Conservation (phyloP, 2,113 vertebrate species). For the Micronisus gabar region DNA sequence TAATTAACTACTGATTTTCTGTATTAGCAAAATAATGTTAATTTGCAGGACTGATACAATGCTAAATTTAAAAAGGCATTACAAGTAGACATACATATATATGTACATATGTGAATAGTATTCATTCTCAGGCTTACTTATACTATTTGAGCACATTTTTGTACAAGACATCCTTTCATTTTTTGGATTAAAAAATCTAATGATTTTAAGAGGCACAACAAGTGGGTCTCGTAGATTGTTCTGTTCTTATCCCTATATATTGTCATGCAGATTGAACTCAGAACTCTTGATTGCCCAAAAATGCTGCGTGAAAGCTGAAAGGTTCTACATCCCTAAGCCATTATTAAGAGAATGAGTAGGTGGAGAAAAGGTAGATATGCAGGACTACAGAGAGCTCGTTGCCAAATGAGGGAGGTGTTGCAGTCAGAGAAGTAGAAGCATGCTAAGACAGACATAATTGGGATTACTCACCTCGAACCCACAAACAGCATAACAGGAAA, state of each 20-base stretch:
- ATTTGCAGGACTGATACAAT: neutral
- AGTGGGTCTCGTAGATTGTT: neutral
- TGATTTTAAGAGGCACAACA: neutral
- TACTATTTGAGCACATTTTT: neutral
- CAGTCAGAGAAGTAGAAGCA: neutral
- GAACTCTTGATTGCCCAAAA: neutral
- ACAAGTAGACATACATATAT: neutral
- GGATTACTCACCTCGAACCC: neutral
- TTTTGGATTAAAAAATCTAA: neutral
- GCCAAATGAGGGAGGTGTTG: neutral
- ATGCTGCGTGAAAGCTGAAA: neutral
- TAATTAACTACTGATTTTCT: constrained; percentile 48
- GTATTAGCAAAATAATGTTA: constrained; percentile 32
- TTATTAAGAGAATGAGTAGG: neutral
- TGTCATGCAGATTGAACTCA: neutral
- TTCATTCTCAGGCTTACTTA: neutral
- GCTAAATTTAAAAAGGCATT: neutral
- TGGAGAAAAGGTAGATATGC: neutral
- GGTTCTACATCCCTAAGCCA: neutral
- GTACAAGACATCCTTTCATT: neutral
- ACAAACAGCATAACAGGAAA: neutral
- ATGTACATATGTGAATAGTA: neutral
- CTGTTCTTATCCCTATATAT: neutral
- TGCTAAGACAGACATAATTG: neutral
- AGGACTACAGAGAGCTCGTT: neutral